Conservation (phyloP, 1,140 invertebrate genomes). For the Meloidogyne hapla region DNA sequence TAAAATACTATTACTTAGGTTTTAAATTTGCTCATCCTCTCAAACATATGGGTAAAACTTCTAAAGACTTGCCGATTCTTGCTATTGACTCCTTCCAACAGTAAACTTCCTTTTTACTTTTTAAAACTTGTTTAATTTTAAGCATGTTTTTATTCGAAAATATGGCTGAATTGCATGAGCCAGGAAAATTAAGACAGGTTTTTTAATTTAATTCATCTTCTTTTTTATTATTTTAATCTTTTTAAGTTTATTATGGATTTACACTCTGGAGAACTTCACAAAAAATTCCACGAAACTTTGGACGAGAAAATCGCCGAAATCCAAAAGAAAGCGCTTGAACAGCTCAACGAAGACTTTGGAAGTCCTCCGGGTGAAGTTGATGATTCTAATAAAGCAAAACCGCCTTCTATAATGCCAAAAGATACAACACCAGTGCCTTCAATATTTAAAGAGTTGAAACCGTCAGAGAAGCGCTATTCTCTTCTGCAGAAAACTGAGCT, state of each 20-base stretch:
- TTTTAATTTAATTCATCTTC: not conserved
- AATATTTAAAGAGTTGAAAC: constrained; percentile 64
- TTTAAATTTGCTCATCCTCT: constrained; percentile 93
- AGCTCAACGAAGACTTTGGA: constrained; percentile 34
- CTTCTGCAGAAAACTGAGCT: constrained; percentile 59
- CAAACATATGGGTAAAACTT: constrained; percentile 89
- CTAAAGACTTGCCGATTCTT: constrained; percentile 86
- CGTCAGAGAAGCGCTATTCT: constrained; percentile 63
- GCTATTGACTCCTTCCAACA: constrained; percentile 96
- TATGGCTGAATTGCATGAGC: constrained; percentile 56
- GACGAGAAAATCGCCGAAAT: constrained; percentile 62
- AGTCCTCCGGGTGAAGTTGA: constrained; percentile 20
- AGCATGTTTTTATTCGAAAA: constrained; percentile 88
- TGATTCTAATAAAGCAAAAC: constrained; percentile 30
- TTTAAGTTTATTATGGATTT: constrained; percentile 60
- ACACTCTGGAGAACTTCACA: constrained; percentile 58
- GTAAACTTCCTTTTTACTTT: constrained; percentile 74
- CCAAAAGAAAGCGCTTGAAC: constrained; percentile 49
- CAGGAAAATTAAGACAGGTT: constrained; percentile 58
- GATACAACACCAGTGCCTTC: constrained; percentile 62
- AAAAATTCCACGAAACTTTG: constrained; percentile 63
- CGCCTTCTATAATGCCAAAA: constrained; percentile 37
- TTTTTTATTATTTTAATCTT: constrained; percentile 13
- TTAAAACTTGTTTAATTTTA: constrained; percentile 74
- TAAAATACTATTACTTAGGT: constrained; percentile 74